These are phyloP conservation scores for Ageneiosus marmoratus DNA, from an alignment of 2,113 vertebrate genomes.

Conservation along the genomic window DNA sequence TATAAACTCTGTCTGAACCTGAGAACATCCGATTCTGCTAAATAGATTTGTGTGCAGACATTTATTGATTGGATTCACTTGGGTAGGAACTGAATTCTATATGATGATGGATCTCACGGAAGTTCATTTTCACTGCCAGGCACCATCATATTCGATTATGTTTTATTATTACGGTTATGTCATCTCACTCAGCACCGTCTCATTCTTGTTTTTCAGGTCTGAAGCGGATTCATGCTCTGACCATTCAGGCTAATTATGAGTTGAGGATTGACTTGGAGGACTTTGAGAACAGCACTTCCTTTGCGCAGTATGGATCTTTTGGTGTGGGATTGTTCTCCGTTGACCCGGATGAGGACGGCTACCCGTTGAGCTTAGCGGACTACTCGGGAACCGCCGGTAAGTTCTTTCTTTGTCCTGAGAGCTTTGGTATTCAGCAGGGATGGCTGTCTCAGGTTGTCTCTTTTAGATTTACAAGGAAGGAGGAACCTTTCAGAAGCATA, in stretches of 20 bases:
- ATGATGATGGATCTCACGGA: neutral
- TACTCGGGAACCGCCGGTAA: conserved; percentile 94
- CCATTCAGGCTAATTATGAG: conserved; percentile 90
- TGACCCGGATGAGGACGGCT: conserved; percentile 92
- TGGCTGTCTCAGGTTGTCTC: neutral
- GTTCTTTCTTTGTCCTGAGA: conserved; percentile 9
- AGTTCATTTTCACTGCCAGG: neutral
- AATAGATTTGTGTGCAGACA: too few species aligned
- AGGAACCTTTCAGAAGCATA: conserved; percentile 2
- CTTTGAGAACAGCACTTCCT: conserved; percentile 92
- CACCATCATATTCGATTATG: neutral
- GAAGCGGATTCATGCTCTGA: conserved; percentile 88
- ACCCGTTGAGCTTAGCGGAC: conserved; percentile 85
- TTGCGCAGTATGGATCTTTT: conserved; percentile 87
- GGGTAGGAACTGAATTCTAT: neutral
- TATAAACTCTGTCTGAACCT: too few species aligned
- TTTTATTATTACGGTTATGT: neutral
- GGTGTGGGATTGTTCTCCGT: conserved; percentile 93
- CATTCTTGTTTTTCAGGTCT: conserved; percentile 73
- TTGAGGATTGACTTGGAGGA: conserved; percentile 92
- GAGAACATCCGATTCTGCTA: too few species aligned
- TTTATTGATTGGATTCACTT: neutral
- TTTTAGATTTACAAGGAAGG: conserved; percentile 27
- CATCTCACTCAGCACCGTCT: neutral
- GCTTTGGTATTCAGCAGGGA: conserved; percentile 10